These are phyloP conservation scores for Caenorhabditis drosophilae DNA, from an alignment of 2,888 invertebrate species.

Conservation along the genomic window DNA sequence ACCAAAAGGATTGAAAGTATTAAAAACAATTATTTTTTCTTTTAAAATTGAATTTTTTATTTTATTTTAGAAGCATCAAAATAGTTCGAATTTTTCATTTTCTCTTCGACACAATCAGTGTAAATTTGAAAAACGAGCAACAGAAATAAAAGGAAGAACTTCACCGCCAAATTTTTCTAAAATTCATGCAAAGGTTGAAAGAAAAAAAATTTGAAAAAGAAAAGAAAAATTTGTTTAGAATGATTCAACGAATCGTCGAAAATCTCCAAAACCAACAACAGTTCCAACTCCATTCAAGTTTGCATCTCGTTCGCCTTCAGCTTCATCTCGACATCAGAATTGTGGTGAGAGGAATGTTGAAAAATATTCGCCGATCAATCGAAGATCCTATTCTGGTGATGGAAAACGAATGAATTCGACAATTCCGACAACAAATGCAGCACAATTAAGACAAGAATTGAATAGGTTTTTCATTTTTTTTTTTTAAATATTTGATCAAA, in stretches of 20 bases:
- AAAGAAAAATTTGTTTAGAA: too few relatives aligned
- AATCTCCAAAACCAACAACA: slow-evolving; percentile 21
- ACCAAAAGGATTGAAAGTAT: slow-evolving; percentile 34
- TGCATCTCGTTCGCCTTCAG: slow-evolving; percentile 11
- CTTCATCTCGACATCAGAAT: slow-evolving; percentile 13
- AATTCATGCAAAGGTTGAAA: slow-evolving; percentile 28
- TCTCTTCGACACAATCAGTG: slow-evolving; percentile 24
- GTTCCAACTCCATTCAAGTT: slow-evolving; percentile 31
- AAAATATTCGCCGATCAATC: slow-evolving; percentile 4
- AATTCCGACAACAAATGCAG: slow-evolving; percentile 20
- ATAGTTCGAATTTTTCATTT: slow-evolving; percentile 15
- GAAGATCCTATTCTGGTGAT: background rate
- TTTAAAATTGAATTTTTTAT: too few relatives aligned
- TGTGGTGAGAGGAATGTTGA: slow-evolving; percentile 19
- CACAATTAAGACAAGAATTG: slow-evolving; percentile 24
- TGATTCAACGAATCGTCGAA: too few relatives aligned
- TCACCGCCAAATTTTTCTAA: slow-evolving; percentile 35
- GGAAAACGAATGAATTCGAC: background rate
- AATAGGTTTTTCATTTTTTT: slow-evolving; percentile 3
- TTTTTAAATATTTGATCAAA: background rate
- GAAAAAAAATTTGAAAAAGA: too few relatives aligned
- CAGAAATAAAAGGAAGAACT: slow-evolving; percentile 2
- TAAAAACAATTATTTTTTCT: too few relatives aligned
- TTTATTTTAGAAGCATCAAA: too few relatives aligned
- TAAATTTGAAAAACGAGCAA: slow-evolving; percentile 8